These are phyloP conservation scores for Cabera pusaria DNA, from an alignment of 2,888 invertebrate genomes.

Conservation along the genomic window DNA sequence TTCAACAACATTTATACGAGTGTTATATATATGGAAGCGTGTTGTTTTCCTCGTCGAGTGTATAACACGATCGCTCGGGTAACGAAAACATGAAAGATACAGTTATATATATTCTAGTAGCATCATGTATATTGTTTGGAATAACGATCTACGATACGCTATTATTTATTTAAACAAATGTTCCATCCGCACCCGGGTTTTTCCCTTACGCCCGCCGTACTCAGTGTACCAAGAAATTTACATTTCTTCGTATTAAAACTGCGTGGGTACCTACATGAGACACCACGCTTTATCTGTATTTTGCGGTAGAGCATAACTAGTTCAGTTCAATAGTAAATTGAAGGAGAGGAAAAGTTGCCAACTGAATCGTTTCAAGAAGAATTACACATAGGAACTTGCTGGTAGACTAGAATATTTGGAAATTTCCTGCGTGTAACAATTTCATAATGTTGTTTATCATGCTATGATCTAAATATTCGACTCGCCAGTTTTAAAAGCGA, in stretches of 20 bases:
- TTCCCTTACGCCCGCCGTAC: no score
- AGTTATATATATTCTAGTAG: slow-evolving; percentile 1
- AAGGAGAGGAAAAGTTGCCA: slow-evolving; percentile 26
- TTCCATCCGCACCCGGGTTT: no score
- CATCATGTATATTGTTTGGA: slow-evolving; percentile 6
- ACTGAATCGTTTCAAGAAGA: no score
- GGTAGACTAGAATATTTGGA: no score
- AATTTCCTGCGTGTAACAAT: no score
- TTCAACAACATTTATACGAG: slow-evolving; percentile 16
- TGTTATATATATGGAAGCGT: slow-evolving; percentile 13
- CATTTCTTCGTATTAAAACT: slow-evolving; percentile 43
- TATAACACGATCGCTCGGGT: slow-evolving; percentile 13
- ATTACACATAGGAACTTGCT: no score
- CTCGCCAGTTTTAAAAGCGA: no score
- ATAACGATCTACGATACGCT: slow-evolving; percentile 3
- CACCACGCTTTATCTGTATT: no score
- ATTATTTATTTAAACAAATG: slow-evolving; percentile 19
- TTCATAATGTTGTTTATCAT: no score
- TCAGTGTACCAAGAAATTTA: no score
- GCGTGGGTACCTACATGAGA: slow-evolving; percentile 48
- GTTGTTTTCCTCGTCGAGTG: slow-evolving; percentile 18
- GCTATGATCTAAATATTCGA: no score
- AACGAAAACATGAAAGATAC: slow-evolving; percentile 14
- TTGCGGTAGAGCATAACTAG: no score
- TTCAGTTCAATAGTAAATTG: slow-evolving; percentile 33